A percentile compares a stretch with the other conserved stretches of the same genome.
Conservation (phyloP, 2,113 vertebrate species). For the Salvelinus alpinus region DNA sequence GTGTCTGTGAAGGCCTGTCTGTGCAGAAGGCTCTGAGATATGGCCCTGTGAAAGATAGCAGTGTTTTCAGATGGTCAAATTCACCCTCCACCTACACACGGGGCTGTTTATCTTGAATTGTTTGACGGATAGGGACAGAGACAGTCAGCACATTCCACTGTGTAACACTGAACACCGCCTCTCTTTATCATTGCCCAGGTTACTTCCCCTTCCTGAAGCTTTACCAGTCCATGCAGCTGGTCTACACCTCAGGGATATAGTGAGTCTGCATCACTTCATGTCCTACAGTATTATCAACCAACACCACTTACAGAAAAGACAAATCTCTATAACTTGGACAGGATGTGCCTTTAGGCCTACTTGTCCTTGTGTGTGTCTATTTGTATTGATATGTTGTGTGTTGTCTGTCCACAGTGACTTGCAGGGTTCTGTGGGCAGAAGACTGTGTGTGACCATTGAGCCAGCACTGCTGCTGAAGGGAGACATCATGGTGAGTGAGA, state of each 20-base stretch:
- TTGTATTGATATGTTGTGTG: conserved; percentile 36
- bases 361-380: too few species aligned
- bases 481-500: conserved; percentile 85
- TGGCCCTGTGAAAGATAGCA: conserved; percentile 24
- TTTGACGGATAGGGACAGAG: conserved; percentile 37
- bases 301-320: background rate
- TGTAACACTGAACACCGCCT: conserved; percentile 16
- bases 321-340: background rate
- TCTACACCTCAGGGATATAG: conserved; percentile 94
- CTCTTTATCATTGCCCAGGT: conserved; percentile 61
- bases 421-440: conserved; percentile 74
- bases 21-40: conserved; percentile 2
- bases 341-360: background rate
- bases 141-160: conserved; percentile 63
- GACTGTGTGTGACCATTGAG: conserved; percentile 85
- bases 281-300: background rate
- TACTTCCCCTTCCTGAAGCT: conserved; percentile 92
- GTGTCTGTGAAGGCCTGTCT: conserved; percentile 23
- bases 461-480: conserved; percentile 90
- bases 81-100: conserved; percentile 21
- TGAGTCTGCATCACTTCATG: conserved; percentile 65
- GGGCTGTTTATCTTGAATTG: conserved; percentile 67
- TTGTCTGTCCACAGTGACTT: conserved; percentile 65
- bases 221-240: conserved; percentile 93
- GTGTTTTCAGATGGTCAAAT: conserved; percentile 17